These are phyloP conservation scores for Microcebus murinus DNA, from an alignment of 2,113 vertebrate species.

Conservation along the genomic window DNA sequence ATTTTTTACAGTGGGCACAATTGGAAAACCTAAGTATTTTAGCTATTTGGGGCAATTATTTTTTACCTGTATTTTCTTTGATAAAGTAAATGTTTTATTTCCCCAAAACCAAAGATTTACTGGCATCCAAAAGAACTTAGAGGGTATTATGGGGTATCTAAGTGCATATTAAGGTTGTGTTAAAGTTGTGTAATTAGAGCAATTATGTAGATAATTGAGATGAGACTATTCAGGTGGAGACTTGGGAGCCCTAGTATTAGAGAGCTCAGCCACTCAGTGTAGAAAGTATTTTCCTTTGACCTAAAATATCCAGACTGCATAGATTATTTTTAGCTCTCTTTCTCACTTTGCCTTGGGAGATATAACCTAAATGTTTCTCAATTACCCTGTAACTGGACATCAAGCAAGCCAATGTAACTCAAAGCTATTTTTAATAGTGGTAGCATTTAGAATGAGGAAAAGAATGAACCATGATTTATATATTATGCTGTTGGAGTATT, in stretches of 20 bases:
- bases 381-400: constrained; percentile 32
- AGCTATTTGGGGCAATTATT: background rate
- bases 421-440: background rate
- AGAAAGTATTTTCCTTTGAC: background rate
- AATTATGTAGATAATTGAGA: constrained; percentile 21
- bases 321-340: constrained; percentile 1
- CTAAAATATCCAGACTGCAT: background rate
- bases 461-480: background rate
- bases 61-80: background rate
- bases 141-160: background rate
- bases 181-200: constrained; percentile 1
- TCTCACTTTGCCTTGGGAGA: constrained; percentile 34
- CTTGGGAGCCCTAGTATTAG: background rate
- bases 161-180: constrained; percentile 6
- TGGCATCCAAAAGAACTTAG: background rate
- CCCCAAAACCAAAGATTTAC: background rate
- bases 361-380: constrained; percentile 23
- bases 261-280: background rate
- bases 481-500: background rate
- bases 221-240: background rate
- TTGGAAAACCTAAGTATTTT: background rate
- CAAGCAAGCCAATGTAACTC: background rate
- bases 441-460: background rate
- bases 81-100: constrained; percentile 31
- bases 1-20: background rate